A percentile compares a stretch with the other conserved stretches of the same genome.
Evolutionary conservation across 1,140 invertebrate species (phyloP).

Genomic region (Battus philenor): DNA sequence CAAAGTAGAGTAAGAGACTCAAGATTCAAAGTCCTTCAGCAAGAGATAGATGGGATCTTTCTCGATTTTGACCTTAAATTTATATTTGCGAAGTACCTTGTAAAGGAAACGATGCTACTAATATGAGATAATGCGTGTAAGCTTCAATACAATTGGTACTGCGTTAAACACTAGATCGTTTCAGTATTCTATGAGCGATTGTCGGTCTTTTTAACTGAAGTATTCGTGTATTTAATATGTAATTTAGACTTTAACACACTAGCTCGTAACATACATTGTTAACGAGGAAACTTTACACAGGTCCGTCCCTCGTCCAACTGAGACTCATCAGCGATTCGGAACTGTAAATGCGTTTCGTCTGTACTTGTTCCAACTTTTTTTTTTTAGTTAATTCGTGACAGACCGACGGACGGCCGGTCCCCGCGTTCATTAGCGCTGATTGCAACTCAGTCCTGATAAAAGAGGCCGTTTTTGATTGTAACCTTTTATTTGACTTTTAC

Average conservation of each 20-base stretch:
- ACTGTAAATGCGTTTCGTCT: constrained; percentile 27
- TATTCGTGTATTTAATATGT: background rate
- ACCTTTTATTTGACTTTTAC: constrained; percentile 14
- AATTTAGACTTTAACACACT: background rate
- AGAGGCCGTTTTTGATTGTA: constrained; percentile 19
- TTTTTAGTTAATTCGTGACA: constrained; percentile 37
- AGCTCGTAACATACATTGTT: background rate
- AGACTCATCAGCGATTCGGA: constrained; percentile 24
- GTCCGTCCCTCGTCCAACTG: background rate
- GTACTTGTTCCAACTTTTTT: constrained; percentile 36
- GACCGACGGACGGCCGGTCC: constrained; percentile 24
- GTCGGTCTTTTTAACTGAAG: too few species aligned
- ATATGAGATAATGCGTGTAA: too few species aligned
- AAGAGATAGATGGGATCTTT: too few species aligned
- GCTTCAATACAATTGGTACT: too few species aligned
- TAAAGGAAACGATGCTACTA: too few species aligned
- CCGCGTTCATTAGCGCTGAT: constrained; percentile 44
- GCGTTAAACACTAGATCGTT: too few species aligned
- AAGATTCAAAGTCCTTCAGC: too few species aligned
- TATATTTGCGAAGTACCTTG: too few species aligned
- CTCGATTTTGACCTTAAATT: too few species aligned
- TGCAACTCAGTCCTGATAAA: constrained; percentile 32
- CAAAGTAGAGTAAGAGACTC: too few species aligned
- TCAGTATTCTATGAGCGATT: too few species aligned
- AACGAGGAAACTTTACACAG: background rate